Evolutionary conservation across 2,113 vertebrate genomes (phyloP).

Genomic region (Erinaceus europaeus): DNA sequence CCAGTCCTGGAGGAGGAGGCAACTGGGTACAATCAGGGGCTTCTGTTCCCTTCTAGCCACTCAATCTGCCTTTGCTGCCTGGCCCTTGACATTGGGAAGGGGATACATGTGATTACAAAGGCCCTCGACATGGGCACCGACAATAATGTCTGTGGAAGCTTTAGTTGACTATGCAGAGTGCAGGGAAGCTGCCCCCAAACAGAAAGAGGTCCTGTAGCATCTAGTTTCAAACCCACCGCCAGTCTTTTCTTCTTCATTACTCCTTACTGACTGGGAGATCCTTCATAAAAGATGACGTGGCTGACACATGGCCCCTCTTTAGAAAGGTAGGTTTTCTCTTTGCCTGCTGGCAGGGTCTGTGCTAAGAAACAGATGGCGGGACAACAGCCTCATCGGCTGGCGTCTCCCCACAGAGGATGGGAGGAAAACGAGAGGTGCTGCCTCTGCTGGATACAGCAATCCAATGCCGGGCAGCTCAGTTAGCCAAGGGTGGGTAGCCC

Average conservation of each 20-base stretch:
- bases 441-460: neutral
- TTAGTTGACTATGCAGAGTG: neutral
- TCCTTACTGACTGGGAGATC: neutral
- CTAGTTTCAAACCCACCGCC: neutral
- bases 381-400: neutral
- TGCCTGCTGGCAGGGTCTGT: neutral
- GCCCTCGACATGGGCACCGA: neutral
- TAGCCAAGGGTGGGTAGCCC: neutral
- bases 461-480: neutral
- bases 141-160: neutral
- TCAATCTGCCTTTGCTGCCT: neutral
- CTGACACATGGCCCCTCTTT: neutral
- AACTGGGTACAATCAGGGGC: neutral
- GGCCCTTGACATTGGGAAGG: neutral
- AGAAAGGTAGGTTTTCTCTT: neutral
- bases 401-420: neutral
- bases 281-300: neutral
- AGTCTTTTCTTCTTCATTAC: neutral
- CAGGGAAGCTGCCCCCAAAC: slow-evolving; percentile 22
- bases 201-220: neutral
- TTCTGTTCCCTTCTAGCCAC: neutral
- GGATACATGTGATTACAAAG: neutral
- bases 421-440: neutral
- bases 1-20: neutral
- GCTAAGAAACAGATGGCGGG: slow-evolving; percentile 27